Evolutionary conservation across 1,140 invertebrate species (phyloP), one percentile per base, ranked within the genome.

Genomic region (Drosophila bifasciata): DNA sequence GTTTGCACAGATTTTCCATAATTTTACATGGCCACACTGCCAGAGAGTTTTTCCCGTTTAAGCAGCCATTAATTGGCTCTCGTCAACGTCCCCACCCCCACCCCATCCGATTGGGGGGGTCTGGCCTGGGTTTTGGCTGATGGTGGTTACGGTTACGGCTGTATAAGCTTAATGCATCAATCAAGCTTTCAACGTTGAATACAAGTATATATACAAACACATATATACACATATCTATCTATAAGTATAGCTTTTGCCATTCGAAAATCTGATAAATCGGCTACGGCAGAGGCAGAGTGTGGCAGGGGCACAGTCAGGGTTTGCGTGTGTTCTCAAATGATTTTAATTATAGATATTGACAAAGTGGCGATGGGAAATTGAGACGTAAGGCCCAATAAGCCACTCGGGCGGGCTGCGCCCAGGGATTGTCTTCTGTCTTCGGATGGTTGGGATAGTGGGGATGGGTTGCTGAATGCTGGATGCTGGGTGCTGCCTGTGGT

Each of bases 301-400:
- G 15, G 6, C 41, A 40, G 39, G 3, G 23, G 5, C 11, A 13
- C 11, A 36, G 28, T 5, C 28, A 16, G 36, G 43, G 69, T 43
- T 86, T 85, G 81, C 81, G 81, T 85, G 81, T 81, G 83, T 85
- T 85, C 83, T 81, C 77, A 53, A 76, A 62, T 41, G 81, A 85
- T 85, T 85, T 85, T 85, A 85, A 85, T 85, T 85, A 85, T 85
- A 85, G 81, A 85, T 85, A 86, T 77, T 61, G 64, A 84, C 56
- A 85, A 61, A 71, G 70, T 59, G 71, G 57, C 71, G 62, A 76
- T 80, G 63, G 39, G 81, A 85, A 86, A 85, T 85, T 80, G 77
- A 85, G 80, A 80, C 81, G 81, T 85, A 73, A 67, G 43, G 9
- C 75, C 40, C 28, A 16, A 21, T 28, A 28, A 9, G 28, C 28